Conservation (phyloP, 2,797 vertebrate genomes). For the Malurus leucopterus region DNA sequence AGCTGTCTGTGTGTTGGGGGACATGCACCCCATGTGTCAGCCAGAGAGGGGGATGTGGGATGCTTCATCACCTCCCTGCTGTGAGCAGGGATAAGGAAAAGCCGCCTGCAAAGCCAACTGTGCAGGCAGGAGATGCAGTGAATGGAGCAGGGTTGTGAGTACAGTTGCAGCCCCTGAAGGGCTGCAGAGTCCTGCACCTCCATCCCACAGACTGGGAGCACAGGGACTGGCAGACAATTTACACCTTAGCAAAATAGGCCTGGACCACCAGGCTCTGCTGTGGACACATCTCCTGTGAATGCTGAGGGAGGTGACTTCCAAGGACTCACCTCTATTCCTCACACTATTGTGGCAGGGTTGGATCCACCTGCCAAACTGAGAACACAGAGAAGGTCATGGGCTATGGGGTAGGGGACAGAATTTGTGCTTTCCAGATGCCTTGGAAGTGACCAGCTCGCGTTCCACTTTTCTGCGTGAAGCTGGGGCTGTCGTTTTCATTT, state of each 20-base stretch:
- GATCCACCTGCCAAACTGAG: not conserved
- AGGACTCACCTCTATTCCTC: not conserved
- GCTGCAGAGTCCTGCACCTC: not conserved
- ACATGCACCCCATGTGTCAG: accelerated
- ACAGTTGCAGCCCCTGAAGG: not conserved
- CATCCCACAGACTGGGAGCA: accelerated
- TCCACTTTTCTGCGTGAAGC: not conserved
- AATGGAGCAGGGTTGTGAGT: accelerated
- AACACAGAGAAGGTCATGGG: accelerated
- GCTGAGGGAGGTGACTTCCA: not conserved
- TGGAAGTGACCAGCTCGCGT: not conserved
- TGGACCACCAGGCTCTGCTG: not conserved
- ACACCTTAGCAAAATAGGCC: not conserved
- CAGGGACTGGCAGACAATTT: not conserved
- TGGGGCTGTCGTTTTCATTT: not conserved
- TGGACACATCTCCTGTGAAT: accelerated
- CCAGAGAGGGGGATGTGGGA: not conserved
- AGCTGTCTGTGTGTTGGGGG: not conserved
- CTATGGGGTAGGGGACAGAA: not conserved
- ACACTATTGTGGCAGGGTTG: accelerated
- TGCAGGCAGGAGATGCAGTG: not conserved
- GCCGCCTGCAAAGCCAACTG: not conserved
- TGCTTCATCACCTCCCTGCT: not conserved
- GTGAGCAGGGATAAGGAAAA: not conserved
- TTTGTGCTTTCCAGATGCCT: not conserved